Base-by-base conservation (phyloP, 1,140 invertebrate species). In the Papilio glaucus region DNA sequence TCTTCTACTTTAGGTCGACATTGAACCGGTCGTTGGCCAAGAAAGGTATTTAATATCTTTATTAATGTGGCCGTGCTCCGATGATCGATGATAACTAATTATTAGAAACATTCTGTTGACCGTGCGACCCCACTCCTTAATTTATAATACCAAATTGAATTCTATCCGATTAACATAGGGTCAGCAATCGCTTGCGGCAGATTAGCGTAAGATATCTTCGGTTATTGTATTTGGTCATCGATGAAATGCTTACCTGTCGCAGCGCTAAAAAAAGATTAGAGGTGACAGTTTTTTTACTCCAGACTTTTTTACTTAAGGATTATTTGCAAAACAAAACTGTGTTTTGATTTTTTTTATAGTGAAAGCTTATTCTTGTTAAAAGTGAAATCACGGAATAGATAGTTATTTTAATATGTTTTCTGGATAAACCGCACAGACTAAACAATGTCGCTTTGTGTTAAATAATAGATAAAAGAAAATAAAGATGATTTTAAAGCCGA, bases 1-100 rank as follows among this genome's bases (percentile, higher is more conserved):
- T 8, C 12, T 0, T 9, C 0, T 13, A 9, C 6, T 45, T 80
- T 85, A 33, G 67, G 77, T 79, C 53, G 2, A 72, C 65, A 71
- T 79, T 80, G 1, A 15, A 38, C 53, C 73, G 41, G 33, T 67
- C 29, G 67, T 76, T 8, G 26, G 72, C 65, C 61, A 71, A 76
- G 73, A 77, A 85, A 85, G 87, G 87, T 86, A 91, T 91, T 91
- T 91, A 86, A 93, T 93, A 91, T 91, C 91, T 93, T 91, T 93
- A 92, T 92, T 90, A 91, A 92, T 92, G 87, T 90, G 85, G 83
- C 84, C 83, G 82, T 85, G 84, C 82, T 87, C 75, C 75, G 89
- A 91, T 92, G 90, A 92, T 92, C 84, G 89, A 91, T 91, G 90
- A 92, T 92, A 92, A 90, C 89, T 92, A 92, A 92, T 92, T 92